Conservation (phyloP, 2,113 vertebrate genomes). For the Etia nguti region DNA sequence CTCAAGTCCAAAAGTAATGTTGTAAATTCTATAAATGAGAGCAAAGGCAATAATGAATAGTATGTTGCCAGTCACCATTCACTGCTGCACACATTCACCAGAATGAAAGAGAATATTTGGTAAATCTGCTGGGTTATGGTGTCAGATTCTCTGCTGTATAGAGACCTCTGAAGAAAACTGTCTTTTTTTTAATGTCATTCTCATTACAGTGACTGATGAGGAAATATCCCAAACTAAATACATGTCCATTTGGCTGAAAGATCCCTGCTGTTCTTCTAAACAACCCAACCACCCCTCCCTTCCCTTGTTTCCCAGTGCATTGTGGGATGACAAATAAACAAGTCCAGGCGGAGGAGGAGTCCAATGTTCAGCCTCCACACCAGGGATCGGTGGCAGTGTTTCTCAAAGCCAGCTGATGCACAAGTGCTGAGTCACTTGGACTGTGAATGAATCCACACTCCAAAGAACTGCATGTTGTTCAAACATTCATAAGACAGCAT, state of each 20-base stretch:
- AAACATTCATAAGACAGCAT: neutral
- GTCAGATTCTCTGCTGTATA: neutral
- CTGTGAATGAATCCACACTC: neutral
- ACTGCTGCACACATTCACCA: neutral
- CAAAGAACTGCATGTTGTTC: neutral
- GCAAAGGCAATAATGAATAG: neutral
- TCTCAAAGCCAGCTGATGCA: slow-evolving; percentile 39
- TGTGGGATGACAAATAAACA: slow-evolving; percentile 63
- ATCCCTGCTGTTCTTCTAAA: slow-evolving; percentile 56
- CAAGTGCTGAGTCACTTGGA: slow-evolving; percentile 46
- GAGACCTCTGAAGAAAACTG: neutral
- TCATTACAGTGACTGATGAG: slow-evolving; percentile 38
- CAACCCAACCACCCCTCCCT: neutral
- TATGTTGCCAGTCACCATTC: neutral
- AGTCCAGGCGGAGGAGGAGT: slow-evolving; percentile 47
- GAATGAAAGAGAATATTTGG: neutral
- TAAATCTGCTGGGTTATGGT: neutral
- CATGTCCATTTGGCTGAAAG: slow-evolving; percentile 55
- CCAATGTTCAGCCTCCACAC: slow-evolving; percentile 41
- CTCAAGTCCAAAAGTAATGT: neutral
- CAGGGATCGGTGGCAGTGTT: slow-evolving; percentile 26
- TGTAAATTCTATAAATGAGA: neutral
- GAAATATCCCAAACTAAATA: slow-evolving; percentile 55
- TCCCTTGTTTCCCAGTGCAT: slow-evolving; percentile 51
- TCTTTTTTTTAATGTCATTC: slow-evolving; percentile 2